phyloP scores from a whole-genome alignment of 2,113 vertebrate genomes.

The Hippopotamus amphibius region DNA sequence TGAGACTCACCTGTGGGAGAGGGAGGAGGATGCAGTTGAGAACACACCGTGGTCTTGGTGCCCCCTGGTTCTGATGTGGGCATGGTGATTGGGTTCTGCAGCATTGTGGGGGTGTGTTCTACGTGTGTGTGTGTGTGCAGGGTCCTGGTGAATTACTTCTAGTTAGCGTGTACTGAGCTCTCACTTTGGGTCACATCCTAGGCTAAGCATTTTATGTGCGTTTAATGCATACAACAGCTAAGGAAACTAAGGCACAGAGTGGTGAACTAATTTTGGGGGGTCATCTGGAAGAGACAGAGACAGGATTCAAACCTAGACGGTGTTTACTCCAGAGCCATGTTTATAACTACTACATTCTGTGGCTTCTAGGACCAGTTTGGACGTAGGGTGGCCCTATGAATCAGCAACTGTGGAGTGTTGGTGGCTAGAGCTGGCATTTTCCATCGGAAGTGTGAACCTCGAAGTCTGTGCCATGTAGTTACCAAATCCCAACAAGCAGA shows the following conservation, averaged over 20 bases:
- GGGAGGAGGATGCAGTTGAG: background rate
- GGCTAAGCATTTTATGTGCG: background rate
- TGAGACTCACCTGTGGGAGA: background rate
- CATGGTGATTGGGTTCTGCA: background rate
- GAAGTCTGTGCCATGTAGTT: background rate
- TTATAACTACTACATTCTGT: background rate
- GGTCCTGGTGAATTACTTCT: background rate
- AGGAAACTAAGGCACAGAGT: background rate
- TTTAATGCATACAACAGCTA: background rate
- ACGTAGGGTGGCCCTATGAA: background rate
- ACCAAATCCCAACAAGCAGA: background rate
- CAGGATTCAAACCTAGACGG: conserved; percentile 17
- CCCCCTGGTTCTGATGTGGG: background rate
- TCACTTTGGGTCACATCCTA: background rate
- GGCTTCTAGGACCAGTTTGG: background rate
- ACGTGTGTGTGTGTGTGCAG: background rate
- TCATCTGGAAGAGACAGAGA: conserved; percentile 12
- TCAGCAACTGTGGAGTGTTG: background rate
- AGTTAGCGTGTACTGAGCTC: background rate
- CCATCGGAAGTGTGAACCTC: background rate
- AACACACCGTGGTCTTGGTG: background rate
- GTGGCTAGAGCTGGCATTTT: conserved; percentile 21
- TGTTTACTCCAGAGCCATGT: background rate
- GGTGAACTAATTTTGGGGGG: background rate
- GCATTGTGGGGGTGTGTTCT: background rate